Evolutionary conservation across 1,140 invertebrate species (phyloP).

Genomic region (Cotesia vestalis): DNA sequence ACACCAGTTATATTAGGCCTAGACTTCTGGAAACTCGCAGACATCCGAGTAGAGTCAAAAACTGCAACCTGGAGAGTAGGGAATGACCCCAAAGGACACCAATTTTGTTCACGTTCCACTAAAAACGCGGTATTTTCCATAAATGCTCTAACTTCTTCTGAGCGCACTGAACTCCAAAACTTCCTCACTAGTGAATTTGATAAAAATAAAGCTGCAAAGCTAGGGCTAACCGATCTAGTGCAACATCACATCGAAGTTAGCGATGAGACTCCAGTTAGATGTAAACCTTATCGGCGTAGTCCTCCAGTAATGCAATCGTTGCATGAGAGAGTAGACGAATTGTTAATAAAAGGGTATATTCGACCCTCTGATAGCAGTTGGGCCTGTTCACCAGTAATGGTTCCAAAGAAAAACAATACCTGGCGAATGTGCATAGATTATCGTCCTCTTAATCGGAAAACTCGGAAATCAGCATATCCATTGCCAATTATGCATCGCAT

Average conservation of each 20-base stretch:
- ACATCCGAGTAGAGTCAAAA: background rate
- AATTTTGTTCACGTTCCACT: background rate
- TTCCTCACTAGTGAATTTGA: no score
- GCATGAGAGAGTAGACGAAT: constrained; percentile 26
- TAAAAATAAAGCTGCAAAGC: no score
- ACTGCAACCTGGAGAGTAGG: background rate
- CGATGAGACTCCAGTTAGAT: constrained; percentile 18
- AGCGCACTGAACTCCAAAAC: no score
- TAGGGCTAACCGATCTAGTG: constrained; percentile 10
- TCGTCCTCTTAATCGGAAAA: background rate
- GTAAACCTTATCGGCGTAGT: constrained; percentile 29
- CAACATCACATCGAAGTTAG: constrained; percentile 32
- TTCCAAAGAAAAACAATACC: background rate
- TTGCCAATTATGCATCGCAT: no score
- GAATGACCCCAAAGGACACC: background rate
- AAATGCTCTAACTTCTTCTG: no score
- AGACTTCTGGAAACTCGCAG: background rate
- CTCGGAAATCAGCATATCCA: no score
- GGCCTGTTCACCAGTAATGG: constrained; percentile 23
- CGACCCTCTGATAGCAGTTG: constrained; percentile 26
- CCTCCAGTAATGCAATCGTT: constrained; percentile 18
- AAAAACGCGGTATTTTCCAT: no score
- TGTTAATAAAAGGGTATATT: constrained; percentile 29
- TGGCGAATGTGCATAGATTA: constrained; percentile 8
- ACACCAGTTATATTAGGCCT: background rate